Percentiles rank a stretch among this genome's conserved stretches.
These are phyloP conservation scores for Bombyx mandarina DNA, from an alignment of 1,140 invertebrate genomes.

Conservation along the genomic window DNA sequence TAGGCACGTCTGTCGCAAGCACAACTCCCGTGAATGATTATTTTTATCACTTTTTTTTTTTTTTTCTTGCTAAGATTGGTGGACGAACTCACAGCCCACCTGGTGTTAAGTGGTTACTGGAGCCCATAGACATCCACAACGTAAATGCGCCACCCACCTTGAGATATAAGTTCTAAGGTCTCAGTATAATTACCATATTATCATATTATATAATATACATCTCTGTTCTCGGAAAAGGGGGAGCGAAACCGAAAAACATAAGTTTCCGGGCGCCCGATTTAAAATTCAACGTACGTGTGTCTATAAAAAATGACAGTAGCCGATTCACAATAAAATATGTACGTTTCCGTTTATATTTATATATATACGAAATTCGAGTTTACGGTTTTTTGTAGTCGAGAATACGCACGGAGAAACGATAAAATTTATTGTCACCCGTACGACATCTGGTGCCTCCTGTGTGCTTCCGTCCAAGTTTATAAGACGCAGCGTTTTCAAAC, in stretches of 20 bases:
- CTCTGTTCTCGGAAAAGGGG: neutral
- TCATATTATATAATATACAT: neutral
- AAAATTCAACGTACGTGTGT: constrained; percentile 8
- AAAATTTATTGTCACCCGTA: constrained; percentile 65
- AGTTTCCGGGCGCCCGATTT: neutral
- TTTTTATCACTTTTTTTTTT: too few relatives aligned
- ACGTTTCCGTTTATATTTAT: constrained; percentile 20
- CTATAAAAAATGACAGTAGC: constrained; percentile 19
- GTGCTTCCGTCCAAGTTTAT: too few relatives aligned
- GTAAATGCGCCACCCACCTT: too few relatives aligned
- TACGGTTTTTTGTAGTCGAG: constrained; percentile 48
- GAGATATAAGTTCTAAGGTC: too few relatives aligned
- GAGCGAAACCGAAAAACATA: neutral
- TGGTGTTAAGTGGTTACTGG: too few relatives aligned
- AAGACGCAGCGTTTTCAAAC: too few relatives aligned
- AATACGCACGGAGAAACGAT: constrained; percentile 54
- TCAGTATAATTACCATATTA: too few relatives aligned
- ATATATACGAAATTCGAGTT: constrained; percentile 49
- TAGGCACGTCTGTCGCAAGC: too few relatives aligned
- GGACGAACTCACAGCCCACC: too few relatives aligned
- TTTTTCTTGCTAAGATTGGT: too few relatives aligned
- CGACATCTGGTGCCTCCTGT: constrained; percentile 54
- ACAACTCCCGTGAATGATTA: too few relatives aligned
- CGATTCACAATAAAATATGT: constrained; percentile 41
- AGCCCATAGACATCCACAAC: too few relatives aligned